Percentiles rank a stretch among this genome's conserved stretches.
These are phyloP conservation scores for Biston stratarius DNA, from an alignment of 2,888 invertebrate genomes.

Conservation along the genomic window DNA sequence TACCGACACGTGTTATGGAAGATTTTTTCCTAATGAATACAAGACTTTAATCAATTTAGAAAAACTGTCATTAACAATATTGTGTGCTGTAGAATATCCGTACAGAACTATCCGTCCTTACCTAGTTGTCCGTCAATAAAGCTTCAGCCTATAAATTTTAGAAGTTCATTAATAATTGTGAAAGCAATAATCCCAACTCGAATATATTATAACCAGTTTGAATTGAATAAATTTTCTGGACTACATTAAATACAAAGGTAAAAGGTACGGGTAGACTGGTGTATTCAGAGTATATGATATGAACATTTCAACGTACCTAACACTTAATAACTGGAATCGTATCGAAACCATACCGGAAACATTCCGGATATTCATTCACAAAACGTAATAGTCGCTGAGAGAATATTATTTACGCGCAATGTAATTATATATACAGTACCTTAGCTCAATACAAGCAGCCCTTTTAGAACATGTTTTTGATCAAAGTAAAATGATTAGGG, in stretches of 20 bases:
- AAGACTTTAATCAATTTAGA: no score
- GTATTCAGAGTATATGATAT: slow-evolving; percentile 2
- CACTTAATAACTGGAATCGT: slow-evolving; percentile 30
- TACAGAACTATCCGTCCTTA: no score
- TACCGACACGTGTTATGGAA: no score
- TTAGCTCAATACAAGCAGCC: background rate
- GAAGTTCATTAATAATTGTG: no score
- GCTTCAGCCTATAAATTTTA: no score
- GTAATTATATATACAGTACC: background rate
- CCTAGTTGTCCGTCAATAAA: no score
- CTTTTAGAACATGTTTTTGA: background rate
- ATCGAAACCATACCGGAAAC: slow-evolving; percentile 33
- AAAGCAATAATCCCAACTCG: no score
- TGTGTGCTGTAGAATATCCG: no score
- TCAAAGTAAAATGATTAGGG: background rate
- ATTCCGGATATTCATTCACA: slow-evolving; percentile 34
- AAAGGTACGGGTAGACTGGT: background rate
- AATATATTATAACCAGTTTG: background rate
- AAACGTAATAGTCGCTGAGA: slow-evolving; percentile 33
- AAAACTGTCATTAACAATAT: no score
- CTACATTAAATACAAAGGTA: background rate
- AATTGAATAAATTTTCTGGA: background rate
- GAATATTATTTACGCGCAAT: slow-evolving; percentile 16
- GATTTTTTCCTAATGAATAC: no score
- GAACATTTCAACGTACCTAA: slow-evolving; percentile 14